phyloP scores from a whole-genome alignment of 2,888 invertebrate species.

The Epinotia ramella region DNA sequence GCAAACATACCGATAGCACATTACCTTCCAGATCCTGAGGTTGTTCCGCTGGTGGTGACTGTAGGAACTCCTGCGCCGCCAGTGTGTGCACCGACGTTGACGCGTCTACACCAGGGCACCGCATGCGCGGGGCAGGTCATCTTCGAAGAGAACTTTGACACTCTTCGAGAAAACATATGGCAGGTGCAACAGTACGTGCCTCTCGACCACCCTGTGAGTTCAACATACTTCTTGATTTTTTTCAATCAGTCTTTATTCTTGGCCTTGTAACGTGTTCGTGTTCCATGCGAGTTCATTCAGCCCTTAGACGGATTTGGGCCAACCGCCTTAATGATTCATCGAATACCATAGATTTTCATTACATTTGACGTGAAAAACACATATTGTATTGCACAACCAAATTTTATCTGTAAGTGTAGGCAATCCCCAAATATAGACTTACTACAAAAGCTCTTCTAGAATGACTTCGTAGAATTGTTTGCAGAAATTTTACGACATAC shows the following conservation, averaged over 20 bases:
- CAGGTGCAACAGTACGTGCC: conserved; percentile 85
- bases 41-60: conserved; percentile 6
- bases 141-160: conserved; percentile 87
- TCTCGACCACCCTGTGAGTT: conserved; percentile 68
- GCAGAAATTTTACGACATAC: background rate
- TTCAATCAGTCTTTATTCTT: background rate
- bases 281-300: too few species aligned
- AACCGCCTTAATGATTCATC: too few species aligned
- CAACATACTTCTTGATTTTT: background rate
- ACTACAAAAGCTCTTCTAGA: background rate
- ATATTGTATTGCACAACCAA: too few species aligned
- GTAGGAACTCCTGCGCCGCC: conserved; percentile 20
- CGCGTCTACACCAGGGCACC: conserved; percentile 64
- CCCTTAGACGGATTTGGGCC: too few species aligned
- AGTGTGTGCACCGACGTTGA: conserved; percentile 63
- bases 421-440: too few species aligned
- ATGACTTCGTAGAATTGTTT: background rate
- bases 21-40: conserved; percentile 3
- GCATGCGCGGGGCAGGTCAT: conserved; percentile 81
- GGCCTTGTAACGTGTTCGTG: too few species aligned
- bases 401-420: too few species aligned
- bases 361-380: too few species aligned
- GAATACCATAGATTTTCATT: too few species aligned
- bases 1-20: background rate
- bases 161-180: conserved; percentile 79